A percentile compares a stretch with the other conserved stretches of the same genome.
Conservation (phyloP, 1,140 invertebrate species). For the Formica selysi region DNA sequence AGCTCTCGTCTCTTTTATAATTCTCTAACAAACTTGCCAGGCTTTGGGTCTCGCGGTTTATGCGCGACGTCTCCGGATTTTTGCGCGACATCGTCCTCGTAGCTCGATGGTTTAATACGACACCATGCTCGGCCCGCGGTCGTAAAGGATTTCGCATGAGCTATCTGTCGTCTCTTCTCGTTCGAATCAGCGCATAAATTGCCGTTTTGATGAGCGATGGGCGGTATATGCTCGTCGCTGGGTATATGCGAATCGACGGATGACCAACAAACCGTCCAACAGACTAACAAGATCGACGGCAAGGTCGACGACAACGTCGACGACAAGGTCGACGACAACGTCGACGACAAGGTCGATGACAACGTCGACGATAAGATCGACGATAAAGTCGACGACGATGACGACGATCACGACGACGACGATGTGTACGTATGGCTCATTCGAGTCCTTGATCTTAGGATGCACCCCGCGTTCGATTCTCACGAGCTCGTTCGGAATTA, state of each 20-base stretch:
- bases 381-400: background rate
- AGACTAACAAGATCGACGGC: background rate
- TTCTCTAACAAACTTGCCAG: slow-evolving; percentile 47
- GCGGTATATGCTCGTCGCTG: slow-evolving; percentile 68
- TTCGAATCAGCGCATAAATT: slow-evolving; percentile 63
- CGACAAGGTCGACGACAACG: background rate
- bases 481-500: background rate
- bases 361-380: slow-evolving; percentile 35
- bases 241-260: slow-evolving; percentile 72
- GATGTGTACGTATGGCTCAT: slow-evolving; percentile 69
- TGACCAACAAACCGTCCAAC: slow-evolving; percentile 51
- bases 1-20: background rate
- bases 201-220: slow-evolving; percentile 63
- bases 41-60: slow-evolving; percentile 38
- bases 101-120: slow-evolving; percentile 42
- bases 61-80: slow-evolving; percentile 26
- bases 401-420: slow-evolving; percentile 22
- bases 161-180: slow-evolving; percentile 20
- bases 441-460: slow-evolving; percentile 30
- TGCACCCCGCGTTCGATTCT: slow-evolving; percentile 14
- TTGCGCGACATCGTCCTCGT: slow-evolving; percentile 14
- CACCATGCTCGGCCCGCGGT: background rate
- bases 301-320: background rate
- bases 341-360: slow-evolving; percentile 40
- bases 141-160: slow-evolving; percentile 44